A percentile compares a stretch with the other conserved stretches of the same genome.
Conservation (phyloP, 2,888 invertebrate genomes). For the Lypha dubia region DNA sequence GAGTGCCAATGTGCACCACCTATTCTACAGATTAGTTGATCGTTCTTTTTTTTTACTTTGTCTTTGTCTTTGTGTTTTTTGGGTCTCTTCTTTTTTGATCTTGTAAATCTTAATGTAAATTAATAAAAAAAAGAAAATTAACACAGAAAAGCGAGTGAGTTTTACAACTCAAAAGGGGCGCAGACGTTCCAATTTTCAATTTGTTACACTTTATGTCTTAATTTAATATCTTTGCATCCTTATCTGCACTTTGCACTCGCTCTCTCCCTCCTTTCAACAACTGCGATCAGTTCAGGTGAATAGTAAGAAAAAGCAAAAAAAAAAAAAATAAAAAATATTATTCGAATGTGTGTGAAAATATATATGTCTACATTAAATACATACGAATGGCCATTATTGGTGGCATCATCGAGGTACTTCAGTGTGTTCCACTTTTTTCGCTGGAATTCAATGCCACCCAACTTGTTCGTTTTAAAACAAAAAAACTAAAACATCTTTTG, state of each 20-base stretch:
- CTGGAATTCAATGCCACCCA: constrained; percentile 67
- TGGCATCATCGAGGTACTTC: constrained; percentile 15
- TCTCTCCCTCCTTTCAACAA: neutral
- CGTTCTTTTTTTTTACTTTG: constrained; percentile 13
- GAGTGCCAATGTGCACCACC: constrained; percentile 39
- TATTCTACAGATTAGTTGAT: constrained; percentile 25
- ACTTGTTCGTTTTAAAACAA: too few species aligned
- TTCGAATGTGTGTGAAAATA: constrained; percentile 52
- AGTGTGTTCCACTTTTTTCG: constrained; percentile 53
- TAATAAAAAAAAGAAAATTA: neutral
- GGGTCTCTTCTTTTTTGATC: neutral
- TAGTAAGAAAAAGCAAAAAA: constrained; percentile 24
- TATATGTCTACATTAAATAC: constrained; percentile 36
- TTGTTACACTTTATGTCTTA: constrained; percentile 81
- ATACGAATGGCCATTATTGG: constrained; percentile 36
- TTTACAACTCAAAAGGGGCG: constrained; percentile 70
- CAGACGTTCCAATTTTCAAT: constrained; percentile 80
- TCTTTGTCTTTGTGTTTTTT: too few species aligned
- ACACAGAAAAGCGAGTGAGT: constrained; percentile 44
- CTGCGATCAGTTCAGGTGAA: constrained; percentile 54
- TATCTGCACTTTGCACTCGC: constrained; percentile 44
- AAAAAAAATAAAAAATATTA: constrained; percentile 1
- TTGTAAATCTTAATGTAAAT: constrained; percentile 19
- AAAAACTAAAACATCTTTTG: neutral
- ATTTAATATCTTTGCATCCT: constrained; percentile 74